These are phyloP conservation scores for Vidua chalybeata DNA, from an alignment of 2,113 vertebrate species.

Conservation along the genomic window DNA sequence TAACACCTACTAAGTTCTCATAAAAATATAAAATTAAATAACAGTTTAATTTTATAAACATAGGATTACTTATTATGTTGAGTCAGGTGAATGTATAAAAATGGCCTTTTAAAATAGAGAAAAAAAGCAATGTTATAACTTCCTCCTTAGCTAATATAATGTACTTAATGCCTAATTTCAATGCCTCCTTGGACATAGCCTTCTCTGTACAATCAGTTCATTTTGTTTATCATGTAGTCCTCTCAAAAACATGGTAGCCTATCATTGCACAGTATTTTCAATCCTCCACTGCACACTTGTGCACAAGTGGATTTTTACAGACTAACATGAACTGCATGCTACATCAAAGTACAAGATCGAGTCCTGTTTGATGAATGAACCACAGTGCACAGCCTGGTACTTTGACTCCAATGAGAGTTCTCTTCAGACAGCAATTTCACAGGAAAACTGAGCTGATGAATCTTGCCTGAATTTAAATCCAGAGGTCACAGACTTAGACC, in stretches of 20 bases:
- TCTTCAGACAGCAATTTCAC: not conserved
- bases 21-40: slow-evolving; percentile 1
- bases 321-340: not conserved
- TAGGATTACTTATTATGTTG: not conserved
- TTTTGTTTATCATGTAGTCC: not conserved
- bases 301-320: not conserved
- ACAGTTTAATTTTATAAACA: not conserved
- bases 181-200: not conserved
- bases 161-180: not conserved
- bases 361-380: not conserved
- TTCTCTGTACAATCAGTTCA: not conserved
- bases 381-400: not conserved
- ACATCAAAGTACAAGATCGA: not conserved
- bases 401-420: not conserved
- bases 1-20: not conserved
- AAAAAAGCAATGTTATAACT: not conserved
- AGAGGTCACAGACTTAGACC: not conserved
- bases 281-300: not conserved
- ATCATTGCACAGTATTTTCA: not conserved
- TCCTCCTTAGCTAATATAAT: not conserved
- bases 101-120: not conserved
- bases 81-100: not conserved
- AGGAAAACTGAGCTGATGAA: not conserved
- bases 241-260: not conserved
- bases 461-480: not conserved